Evolutionary conservation across 1,140 invertebrate genomes (phyloP).

Genomic region (Globodera rostochiensis): DNA sequence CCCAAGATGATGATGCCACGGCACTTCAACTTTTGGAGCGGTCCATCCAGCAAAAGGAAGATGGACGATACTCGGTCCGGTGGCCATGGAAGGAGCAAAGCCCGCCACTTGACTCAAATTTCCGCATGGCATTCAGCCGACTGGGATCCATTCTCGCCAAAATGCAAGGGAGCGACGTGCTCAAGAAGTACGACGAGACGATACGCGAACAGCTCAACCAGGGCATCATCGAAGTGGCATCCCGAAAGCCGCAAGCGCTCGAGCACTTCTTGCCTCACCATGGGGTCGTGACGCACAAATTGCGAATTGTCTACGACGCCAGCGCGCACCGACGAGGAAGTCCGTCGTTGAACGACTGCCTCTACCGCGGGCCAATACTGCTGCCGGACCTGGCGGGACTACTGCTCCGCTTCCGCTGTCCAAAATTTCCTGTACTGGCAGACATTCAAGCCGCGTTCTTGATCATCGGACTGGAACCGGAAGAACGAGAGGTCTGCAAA

Average conservation of each 20-base stretch:
- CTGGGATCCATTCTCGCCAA: constrained; percentile 2
- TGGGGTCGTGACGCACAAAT: constrained; percentile 52
- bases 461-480: constrained; percentile 25
- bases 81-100: constrained; percentile 22
- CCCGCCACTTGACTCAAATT: constrained; percentile 21
- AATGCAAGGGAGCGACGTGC: constrained; percentile 11
- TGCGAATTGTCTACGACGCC: constrained; percentile 66
- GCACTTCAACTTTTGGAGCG: constrained; percentile 29
- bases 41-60: constrained; percentile 12
- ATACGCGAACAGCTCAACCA: constrained; percentile 2
- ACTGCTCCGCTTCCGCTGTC: constrained; percentile 32
- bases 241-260: no score
- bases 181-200: constrained; percentile 27
- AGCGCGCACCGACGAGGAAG: constrained; percentile 50
- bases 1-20: constrained; percentile 30
- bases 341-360: constrained; percentile 62
- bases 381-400: constrained; percentile 43
- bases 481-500: constrained; percentile 36
- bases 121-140: constrained; percentile 10
- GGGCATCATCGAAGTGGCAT: no score
- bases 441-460: constrained; percentile 53
- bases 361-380: constrained; percentile 47
- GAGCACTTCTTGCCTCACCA: no score
- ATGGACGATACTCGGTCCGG: constrained; percentile 23
- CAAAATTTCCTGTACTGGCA: neutral